Conservation (phyloP, 2,113 vertebrate species). For the Actinemys pallida region DNA sequence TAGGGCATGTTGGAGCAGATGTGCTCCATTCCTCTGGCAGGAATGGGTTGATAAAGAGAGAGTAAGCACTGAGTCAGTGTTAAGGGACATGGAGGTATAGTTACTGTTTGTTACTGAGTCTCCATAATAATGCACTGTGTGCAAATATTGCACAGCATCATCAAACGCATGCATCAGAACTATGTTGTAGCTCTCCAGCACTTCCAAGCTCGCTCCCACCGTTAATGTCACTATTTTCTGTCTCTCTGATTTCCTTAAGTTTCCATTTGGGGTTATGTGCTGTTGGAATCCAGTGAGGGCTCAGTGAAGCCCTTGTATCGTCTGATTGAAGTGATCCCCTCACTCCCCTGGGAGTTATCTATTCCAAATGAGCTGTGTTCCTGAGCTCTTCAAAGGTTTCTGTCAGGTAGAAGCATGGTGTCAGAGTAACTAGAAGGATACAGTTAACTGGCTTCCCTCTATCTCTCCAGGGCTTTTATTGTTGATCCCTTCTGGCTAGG, state of each 20-base stretch:
- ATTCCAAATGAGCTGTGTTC: neutral
- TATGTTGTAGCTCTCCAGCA: neutral
- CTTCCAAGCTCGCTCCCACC: rapidly evolving
- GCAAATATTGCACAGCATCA: too few species aligned
- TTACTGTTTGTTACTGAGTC: neutral
- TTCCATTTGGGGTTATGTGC: neutral
- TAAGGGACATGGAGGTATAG: neutral
- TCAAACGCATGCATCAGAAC: neutral
- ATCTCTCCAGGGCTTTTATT: neutral
- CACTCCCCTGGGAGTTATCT: constrained; percentile 1
- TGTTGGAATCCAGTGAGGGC: neutral
- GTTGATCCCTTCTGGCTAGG: neutral
- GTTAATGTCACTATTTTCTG: neutral
- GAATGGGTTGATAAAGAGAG: neutral
- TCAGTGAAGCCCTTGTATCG: neutral
- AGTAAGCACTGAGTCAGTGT: neutral
- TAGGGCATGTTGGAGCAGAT: neutral
- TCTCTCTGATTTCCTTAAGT: rapidly evolving
- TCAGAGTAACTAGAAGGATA: neutral
- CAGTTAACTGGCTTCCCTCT: neutral
- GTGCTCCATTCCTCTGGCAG: neutral
- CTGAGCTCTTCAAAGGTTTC: neutral
- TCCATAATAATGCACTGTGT: neutral
- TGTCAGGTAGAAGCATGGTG: neutral
- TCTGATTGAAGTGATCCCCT: neutral